These are phyloP conservation scores for Dicrostonyx torquatus DNA, from an alignment of 2,797 vertebrate genomes.

Conservation along the genomic window DNA sequence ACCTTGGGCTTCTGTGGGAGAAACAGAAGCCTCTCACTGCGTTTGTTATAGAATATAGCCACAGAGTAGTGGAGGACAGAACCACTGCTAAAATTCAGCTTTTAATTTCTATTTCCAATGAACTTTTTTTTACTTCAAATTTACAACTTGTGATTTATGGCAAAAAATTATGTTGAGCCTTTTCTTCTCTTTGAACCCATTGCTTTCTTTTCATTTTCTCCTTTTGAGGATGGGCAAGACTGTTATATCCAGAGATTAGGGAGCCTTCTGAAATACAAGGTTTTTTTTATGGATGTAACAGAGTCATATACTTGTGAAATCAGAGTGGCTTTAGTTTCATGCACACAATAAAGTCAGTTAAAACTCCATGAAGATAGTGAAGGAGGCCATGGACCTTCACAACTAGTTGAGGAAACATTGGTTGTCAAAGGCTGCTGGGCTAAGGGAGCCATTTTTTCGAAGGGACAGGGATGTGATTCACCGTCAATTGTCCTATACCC, in stretches of 20 bases:
- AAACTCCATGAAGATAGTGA: neutral
- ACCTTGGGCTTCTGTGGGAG: neutral
- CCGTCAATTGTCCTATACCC: neutral
- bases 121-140: neutral
- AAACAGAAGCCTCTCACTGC: neutral
- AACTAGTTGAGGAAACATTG: neutral
- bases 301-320: neutral
- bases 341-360: neutral
- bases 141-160: neutral
- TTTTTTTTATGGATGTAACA: neutral
- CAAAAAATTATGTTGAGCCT: neutral
- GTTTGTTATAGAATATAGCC: neutral
- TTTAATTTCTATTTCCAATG: slow-evolving; percentile 15
- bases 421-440: no score
- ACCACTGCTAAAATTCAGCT: neutral
- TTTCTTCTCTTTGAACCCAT: neutral
- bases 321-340: neutral
- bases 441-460: neutral
- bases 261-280: neutral
- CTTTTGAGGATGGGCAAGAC: neutral
- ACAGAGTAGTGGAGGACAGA: neutral
- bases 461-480: neutral
- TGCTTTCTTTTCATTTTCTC: neutral
- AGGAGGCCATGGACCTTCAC: no score
- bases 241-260: neutral